phyloP scores from a whole-genome alignment of 2,113 vertebrate genomes.

The Stigmatopora nigra region DNA sequence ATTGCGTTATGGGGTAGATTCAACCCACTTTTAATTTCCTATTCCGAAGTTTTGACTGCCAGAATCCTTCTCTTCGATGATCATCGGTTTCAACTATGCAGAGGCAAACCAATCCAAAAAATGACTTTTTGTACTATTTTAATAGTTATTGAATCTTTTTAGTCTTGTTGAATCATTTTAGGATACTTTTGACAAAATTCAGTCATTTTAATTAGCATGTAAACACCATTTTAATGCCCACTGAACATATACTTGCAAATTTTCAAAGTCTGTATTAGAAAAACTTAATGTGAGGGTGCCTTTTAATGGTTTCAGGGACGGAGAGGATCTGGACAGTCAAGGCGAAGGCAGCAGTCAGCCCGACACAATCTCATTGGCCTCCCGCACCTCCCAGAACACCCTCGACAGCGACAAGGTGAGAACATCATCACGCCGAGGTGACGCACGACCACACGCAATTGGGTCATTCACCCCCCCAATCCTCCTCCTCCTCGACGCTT shows the following conservation, averaged over 20 bases:
- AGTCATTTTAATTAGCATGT: too few species aligned
- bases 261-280: background rate
- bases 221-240: too few species aligned
- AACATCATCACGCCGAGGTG: background rate
- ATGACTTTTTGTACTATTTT: too few species aligned
- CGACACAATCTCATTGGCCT: slow-evolving; percentile 96
- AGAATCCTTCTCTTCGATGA: too few species aligned
- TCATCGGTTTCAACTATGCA: too few species aligned
- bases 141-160: too few species aligned
- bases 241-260: too few species aligned
- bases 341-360: slow-evolving; percentile 97
- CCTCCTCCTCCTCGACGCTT: background rate
- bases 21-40: too few species aligned
- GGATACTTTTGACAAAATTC: too few species aligned
- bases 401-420: slow-evolving; percentile 96
- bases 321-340: slow-evolving; percentile 96
- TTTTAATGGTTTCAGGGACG: slow-evolving; percentile 75
- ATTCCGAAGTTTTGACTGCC: too few species aligned
- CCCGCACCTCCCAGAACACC: slow-evolving; percentile 95
- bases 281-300: background rate
- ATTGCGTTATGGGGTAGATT: background rate
- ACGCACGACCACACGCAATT: background rate
- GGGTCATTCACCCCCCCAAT: background rate
- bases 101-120: too few species aligned
- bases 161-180: too few species aligned